Percentiles rank a stretch among this genome's conserved stretches.
These are phyloP conservation scores for Actias luna DNA, from an alignment of 2,888 invertebrate genomes.

Conservation along the genomic window DNA sequence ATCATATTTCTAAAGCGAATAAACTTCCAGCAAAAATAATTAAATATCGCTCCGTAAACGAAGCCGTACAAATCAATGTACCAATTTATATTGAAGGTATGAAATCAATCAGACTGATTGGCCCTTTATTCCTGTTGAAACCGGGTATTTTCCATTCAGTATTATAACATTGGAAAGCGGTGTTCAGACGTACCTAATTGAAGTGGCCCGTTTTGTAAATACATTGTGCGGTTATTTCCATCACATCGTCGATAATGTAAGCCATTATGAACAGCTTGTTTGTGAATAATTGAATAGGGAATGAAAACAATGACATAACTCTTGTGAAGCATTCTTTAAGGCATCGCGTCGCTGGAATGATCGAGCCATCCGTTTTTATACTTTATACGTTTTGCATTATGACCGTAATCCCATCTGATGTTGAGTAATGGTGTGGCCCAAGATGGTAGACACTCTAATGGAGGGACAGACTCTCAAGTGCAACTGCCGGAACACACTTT, in stretches of 20 bases:
- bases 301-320: not conserved
- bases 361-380: too few relatives aligned
- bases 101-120: constrained; percentile 51
- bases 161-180: constrained; percentile 22
- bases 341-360: not conserved
- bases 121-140: constrained; percentile 33
- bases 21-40: constrained; percentile 6
- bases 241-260: constrained; percentile 13
- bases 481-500: too few relatives aligned
- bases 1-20: not conserved
- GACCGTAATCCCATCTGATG: not conserved
- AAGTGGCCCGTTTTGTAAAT: constrained; percentile 16
- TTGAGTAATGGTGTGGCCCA: not conserved
- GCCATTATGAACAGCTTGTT: not conserved
- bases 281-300: constrained; percentile 3
- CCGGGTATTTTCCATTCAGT: constrained; percentile 29
- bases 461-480: too few relatives aligned
- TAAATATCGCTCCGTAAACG: constrained; percentile 11
- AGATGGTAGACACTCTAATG: too few relatives aligned
- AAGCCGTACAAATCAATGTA: constrained; percentile 13
- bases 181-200: constrained; percentile 25
- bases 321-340: not conserved
- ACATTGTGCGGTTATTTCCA: constrained; percentile 16
- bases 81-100: constrained; percentile 21
- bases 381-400: too few relatives aligned